phyloP scores from a whole-genome alignment of 2,797 vertebrate species.

The Coregonus ussuriensis region DNA sequence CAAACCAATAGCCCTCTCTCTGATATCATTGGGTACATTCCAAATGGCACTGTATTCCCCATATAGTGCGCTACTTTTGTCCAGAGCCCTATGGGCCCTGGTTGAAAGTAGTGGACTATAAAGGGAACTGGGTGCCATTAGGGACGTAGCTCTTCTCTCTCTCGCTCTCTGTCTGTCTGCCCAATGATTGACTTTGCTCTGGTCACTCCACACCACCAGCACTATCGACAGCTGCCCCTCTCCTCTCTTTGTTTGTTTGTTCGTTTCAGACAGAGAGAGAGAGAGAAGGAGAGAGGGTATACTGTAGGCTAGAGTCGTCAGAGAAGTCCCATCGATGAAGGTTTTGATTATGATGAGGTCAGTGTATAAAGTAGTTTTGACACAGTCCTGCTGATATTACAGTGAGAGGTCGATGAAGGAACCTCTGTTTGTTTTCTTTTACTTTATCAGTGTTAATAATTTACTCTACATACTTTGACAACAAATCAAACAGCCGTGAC shows the following conservation, averaged over 20 bases:
- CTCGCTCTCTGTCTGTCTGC: slow-evolving; percentile 37
- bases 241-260: slow-evolving; percentile 43
- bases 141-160: slow-evolving; percentile 19
- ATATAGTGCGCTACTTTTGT: not conserved
- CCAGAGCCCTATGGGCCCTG: too few species aligned
- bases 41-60: not conserved
- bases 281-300: slow-evolving; percentile 29
- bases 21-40: slow-evolving; percentile 28
- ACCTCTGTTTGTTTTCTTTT: not conserved
- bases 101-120: not conserved
- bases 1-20: slow-evolving; percentile 48
- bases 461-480: not conserved
- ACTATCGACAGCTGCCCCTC: slow-evolving; percentile 61
- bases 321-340: slow-evolving; percentile 50
- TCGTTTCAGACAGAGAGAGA: slow-evolving; percentile 19
- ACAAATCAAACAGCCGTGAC: not conserved
- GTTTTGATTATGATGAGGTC: not conserved
- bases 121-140: not conserved
- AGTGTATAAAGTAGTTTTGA: not conserved
- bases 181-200: slow-evolving; percentile 70
- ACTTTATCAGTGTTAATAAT: not conserved
- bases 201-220: slow-evolving; percentile 71
- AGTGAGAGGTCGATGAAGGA: not conserved
- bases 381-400: not conserved
- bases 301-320: slow-evolving; percentile 63